Base-by-base conservation (phyloP, 2,888 invertebrate species). In the Drosophila stalkeri region DNA sequence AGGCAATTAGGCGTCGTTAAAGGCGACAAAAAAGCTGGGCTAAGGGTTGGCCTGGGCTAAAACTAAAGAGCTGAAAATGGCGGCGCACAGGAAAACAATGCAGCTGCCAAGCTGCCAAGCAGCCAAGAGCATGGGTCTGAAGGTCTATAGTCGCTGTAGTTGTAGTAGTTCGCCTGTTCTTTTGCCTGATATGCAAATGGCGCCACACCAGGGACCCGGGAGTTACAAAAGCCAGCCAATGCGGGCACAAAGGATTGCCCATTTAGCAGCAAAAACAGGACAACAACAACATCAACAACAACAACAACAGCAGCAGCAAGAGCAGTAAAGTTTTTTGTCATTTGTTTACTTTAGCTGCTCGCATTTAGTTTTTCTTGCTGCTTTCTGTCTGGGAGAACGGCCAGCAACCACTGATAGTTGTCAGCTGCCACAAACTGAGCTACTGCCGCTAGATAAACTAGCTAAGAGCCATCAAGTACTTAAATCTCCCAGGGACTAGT, bases 1-100 rank as follows among this genome's bases (percentile, higher is more conserved):
- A 87, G 87, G 88, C 87, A 87, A 87, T 89, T 87, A 86, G 86
- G 73, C 89, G 72, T 69, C 82, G 69, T 86, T 77, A 80, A 83
- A 72, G 73, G 75, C 81, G 75, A 86, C 80, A 89, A 84, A 81
- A 77, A 80, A 46, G 60, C 46, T 20, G 3, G 20, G 62, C 33
- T 39, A 59, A 59, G 60, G 52, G 52, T 39, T 59, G 41, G 27
- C 16, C n/a, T 20, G 27, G 27, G 63, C 47, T 46, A 61, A 59
- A 64, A 66, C 54, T 57, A 71, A 77, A 77, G 52, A 75, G 75
- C 77, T 73, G 77, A 71, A 81, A 86, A 82, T 80, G 81, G 75
- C 56, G 74, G 47, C 60, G 62, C 47, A 54, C 20, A 59, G 74
- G 56, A 79, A 85, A 82, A 82, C 82, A 78, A 81, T 77, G 75